Percentiles rank a stretch among this genome's conserved stretches.
Evolutionary conservation across 2,113 vertebrate species (phyloP).

Genomic region (Crotalus tigris): DNA sequence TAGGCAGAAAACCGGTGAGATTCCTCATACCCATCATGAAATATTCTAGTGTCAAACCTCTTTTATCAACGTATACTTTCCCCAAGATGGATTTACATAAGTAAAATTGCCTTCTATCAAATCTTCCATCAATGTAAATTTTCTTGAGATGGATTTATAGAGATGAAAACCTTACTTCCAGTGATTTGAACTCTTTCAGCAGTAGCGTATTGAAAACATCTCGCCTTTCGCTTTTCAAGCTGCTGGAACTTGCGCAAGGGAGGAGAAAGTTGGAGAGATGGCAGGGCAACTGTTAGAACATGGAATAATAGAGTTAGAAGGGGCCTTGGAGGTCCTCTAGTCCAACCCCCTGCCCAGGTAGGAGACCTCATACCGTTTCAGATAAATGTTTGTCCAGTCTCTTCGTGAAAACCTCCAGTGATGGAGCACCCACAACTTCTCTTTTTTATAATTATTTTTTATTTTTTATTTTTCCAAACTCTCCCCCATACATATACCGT

Average conservation of each 20-base stretch:
- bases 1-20: neutral
- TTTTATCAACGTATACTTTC: neutral
- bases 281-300: neutral
- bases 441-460: too few species aligned
- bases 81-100: neutral
- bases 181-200: neutral
- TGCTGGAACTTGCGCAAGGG: neutral
- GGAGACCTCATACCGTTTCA: neutral
- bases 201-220: neutral
- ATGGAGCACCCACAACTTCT: too few species aligned
- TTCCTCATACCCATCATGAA: neutral
- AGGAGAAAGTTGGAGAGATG: neutral
- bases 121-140: neutral
- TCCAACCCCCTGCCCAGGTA: neutral
- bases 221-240: neutral
- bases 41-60: neutral
- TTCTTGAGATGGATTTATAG: neutral
- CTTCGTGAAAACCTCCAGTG: too few species aligned
- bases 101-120: neutral
- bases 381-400: neutral
- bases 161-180: neutral
- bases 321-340: neutral
- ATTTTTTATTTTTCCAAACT: too few species aligned
- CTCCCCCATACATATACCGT: too few species aligned
- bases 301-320: neutral